Base-by-base conservation (phyloP, 2,888 invertebrate species). In the Amitus sp. region DNA sequence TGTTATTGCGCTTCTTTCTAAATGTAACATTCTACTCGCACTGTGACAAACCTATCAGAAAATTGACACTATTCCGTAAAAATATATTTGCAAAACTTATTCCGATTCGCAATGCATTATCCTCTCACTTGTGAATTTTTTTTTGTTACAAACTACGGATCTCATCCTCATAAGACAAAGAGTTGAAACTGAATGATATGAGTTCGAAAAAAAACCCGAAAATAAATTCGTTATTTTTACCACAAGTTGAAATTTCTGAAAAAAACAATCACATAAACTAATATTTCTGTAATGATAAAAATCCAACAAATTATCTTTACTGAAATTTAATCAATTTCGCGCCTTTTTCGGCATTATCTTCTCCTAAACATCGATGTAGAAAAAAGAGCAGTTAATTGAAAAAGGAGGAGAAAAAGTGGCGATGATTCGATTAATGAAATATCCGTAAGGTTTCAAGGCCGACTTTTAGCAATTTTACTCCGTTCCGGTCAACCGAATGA, bases 401-500 rank as follows among this genome's bases (percentile, higher is more conserved):
- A 43, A 37, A 43, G 12, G 37, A 27, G 7, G 17, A 13, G 13
- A 13, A 7, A 15, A 56, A 59, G 33, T 46, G 52, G 54, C 40
- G 17, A 3, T 46, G 57, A 69, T 67, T 66, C 56, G 74, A 74
- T 76, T 77, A 76, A 75, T 76, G 76, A 78, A 77, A 75, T 76
- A 75, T 74, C 71, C 69, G 71, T 74, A 71, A 76, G 73, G 72
- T 75, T 76, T 73, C 71, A 72, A 74, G 69, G 65, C 67, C 61
- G 68, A 57, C 56, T 53, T 63, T 56, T 58, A 48, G 47, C 49
- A 53, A 49, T 55, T 55, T 40, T 64, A 63, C 67, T 73, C 73
- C 74, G 75, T 80, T 78, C 73, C 77, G 79, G 78, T 80, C 79
- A 75, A 76, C 72, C 73, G 75, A 74, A 79, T 78, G 77, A 80